These are phyloP conservation scores for Pseudochromis fuscus DNA, from an alignment of 2,797 vertebrate genomes.

Conservation along the genomic window DNA sequence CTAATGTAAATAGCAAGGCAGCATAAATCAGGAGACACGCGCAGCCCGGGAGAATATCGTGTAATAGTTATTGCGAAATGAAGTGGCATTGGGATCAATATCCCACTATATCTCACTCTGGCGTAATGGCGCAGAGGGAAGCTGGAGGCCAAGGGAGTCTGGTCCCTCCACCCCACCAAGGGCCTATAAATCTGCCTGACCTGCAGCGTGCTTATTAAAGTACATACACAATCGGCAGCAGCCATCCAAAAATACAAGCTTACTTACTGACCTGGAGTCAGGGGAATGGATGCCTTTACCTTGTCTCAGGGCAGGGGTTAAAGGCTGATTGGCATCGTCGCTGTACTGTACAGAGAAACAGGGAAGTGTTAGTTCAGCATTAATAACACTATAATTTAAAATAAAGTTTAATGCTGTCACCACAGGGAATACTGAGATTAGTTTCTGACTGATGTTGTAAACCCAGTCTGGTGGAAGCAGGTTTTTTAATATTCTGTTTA, in stretches of 20 bases:
- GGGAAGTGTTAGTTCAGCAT: constrained; percentile 37
- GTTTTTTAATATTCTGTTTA: constrained; percentile 32
- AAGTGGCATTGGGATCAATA: constrained; percentile 99
- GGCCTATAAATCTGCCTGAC: constrained; percentile 95
- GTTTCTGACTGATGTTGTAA: constrained; percentile 28
- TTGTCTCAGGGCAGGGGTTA: constrained; percentile 75
- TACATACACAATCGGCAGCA: constrained; percentile 91
- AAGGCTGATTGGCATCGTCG: constrained; percentile 68
- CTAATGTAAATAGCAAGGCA: constrained; percentile 88
- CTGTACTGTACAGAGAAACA: constrained; percentile 30
- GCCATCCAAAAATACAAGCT: constrained; percentile 80
- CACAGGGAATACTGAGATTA: constrained; percentile 15
- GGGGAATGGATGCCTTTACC: constrained; percentile 72
- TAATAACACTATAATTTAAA: constrained; percentile 46
- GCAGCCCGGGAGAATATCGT: constrained; percentile 86
- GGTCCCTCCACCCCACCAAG: constrained; percentile 93
- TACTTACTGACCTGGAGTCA: constrained; percentile 80
- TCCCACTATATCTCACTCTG: constrained; percentile 96
- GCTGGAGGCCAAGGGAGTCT: constrained; percentile 96
- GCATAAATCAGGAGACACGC: constrained; percentile 86
- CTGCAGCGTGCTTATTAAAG: constrained; percentile 88
- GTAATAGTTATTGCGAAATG: constrained; percentile 99
- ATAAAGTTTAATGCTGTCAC: constrained; percentile 28
- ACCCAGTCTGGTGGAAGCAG: constrained; percentile 7
- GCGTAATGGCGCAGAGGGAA: constrained; percentile 94